These are phyloP conservation scores for Leptinotarsa lineolata DNA, from an alignment of 1,140 invertebrate species.

Conservation along the genomic window DNA sequence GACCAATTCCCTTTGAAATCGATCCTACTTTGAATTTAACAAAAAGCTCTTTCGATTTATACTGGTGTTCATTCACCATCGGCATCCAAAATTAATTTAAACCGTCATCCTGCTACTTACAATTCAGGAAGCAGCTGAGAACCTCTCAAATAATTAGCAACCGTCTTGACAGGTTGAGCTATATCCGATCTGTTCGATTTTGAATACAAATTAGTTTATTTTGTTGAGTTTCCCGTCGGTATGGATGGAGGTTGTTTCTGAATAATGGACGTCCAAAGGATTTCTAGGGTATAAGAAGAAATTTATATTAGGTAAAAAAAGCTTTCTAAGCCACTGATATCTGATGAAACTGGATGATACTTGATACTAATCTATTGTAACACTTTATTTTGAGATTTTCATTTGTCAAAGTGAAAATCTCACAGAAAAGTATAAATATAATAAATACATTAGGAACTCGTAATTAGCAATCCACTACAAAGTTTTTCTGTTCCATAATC, in stretches of 20 bases:
- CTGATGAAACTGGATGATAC: too few species aligned
- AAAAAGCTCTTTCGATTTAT: neutral
- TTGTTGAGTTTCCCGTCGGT: neutral
- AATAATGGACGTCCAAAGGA: neutral
- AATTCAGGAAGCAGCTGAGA: neutral
- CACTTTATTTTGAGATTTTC: too few species aligned
- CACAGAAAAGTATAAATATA: too few species aligned
- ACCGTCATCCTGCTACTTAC: slow-evolving; percentile 9
- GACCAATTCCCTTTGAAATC: neutral
- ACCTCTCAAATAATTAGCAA: slow-evolving; percentile 19
- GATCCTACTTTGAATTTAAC: neutral
- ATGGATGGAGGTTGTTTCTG: neutral
- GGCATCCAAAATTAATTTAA: slow-evolving; percentile 1
- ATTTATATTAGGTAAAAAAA: too few species aligned
- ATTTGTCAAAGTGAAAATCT: too few species aligned
- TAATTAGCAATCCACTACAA: too few species aligned
- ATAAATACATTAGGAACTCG: too few species aligned
- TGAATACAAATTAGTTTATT: slow-evolving; percentile 18
- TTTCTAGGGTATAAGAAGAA: neutral
- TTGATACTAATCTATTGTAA: too few species aligned
- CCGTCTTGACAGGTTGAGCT: slow-evolving; percentile 15
- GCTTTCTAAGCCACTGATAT: too few species aligned
- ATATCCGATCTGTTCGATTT: slow-evolving; percentile 14
- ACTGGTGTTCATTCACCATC: neutral
- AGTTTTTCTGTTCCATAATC: too few species aligned